Conservation (phyloP, 2,797 vertebrate species). For the Sebastes diploproa region DNA sequence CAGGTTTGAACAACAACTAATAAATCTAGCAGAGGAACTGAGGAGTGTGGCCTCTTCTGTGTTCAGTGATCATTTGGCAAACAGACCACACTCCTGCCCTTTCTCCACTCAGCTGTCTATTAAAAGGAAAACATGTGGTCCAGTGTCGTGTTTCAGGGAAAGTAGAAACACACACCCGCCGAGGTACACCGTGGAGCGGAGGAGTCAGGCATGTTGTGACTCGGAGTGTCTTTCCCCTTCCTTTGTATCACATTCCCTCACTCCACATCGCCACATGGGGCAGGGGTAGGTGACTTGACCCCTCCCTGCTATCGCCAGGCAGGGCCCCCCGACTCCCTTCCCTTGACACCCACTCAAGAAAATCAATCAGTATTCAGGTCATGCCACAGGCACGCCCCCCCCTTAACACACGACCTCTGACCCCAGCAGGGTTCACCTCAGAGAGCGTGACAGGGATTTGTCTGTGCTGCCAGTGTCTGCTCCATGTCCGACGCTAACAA, state of each 20-base stretch:
- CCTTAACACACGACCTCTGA: slow-evolving; percentile 69
- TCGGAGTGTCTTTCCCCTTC: slow-evolving; percentile 1
- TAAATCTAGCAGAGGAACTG: slow-evolving; percentile 39
- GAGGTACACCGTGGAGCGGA: slow-evolving; percentile 13
- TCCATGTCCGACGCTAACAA: slow-evolving; percentile 65
- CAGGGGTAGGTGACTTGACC: slow-evolving; percentile 60
- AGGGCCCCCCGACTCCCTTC: neutral
- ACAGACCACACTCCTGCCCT: slow-evolving; percentile 49
- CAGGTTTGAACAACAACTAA: slow-evolving; percentile 21
- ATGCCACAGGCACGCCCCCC: slow-evolving; percentile 23
- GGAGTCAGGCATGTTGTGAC: slow-evolving; percentile 51
- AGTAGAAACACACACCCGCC: slow-evolving; percentile 58
- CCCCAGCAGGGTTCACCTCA: slow-evolving; percentile 51
- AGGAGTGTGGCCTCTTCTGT: slow-evolving; percentile 8
- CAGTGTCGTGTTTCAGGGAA: slow-evolving; percentile 69
- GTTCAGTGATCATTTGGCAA: slow-evolving; percentile 44
- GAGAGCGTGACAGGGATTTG: slow-evolving; percentile 66
- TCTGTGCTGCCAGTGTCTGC: slow-evolving; percentile 57
- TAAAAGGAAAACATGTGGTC: slow-evolving; percentile 71
- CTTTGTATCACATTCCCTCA: slow-evolving; percentile 37
- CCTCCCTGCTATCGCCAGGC: neutral
- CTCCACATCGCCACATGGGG: slow-evolving; percentile 20
- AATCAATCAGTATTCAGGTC: slow-evolving; percentile 79
- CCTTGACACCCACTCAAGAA: slow-evolving; percentile 41
- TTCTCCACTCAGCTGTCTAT: slow-evolving; percentile 62